Evolutionary conservation across 1,140 invertebrate genomes (phyloP), one percentile per base, ranked within the genome.

Genomic region (Drosophila tani): DNA sequence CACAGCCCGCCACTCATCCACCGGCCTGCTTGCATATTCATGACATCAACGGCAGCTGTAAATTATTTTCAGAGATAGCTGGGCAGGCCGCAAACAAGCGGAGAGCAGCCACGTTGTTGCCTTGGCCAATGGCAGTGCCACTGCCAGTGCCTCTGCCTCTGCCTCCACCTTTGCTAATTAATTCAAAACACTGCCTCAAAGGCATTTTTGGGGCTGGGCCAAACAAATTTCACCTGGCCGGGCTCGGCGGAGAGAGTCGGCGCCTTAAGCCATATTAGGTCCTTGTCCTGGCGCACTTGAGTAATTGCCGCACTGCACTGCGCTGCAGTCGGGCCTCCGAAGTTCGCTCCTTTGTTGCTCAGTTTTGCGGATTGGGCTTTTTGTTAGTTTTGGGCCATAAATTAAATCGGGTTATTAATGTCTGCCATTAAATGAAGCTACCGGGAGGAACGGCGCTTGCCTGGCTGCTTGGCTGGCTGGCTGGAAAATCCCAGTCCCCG

Each of bases 331-430:
- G 62, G 65, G 71, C 64, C 70, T 64, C 50, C 58, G 41, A 47
- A 46, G 32, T 49, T 71, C 38, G 55, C 70, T 40, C 53, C 76
- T 67, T 80, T 84, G 76, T 80, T 73, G 69, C 75, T 59, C 75
- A 85, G 47, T 81, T 76, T 73, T 79, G 69, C 79, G 60, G 58
- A 70, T 62, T 76, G 77, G 81, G 78, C 85, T 81, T 85, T 85
- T 85, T 81, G 85, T 90, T 90, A 90, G 86, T 81, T 84, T 82
- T 79, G 67, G 85, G 78, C 74, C 85, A 90, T 90, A 90, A 90
- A 90, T 90, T 90, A 90, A 90, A 90, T 90, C 79, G 83, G 64
- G 85, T 90, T 90, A 90, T 90, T 90, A 90, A 90, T 90, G 85
- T 90, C 82, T 84, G 75, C 81, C 85, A 90, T 90, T 90, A 88